A percentile compares a stretch with the other conserved stretches of the same genome.
Conservation (phyloP, 2,888 invertebrate species). For the Ramazzottius varieornatus region DNA sequence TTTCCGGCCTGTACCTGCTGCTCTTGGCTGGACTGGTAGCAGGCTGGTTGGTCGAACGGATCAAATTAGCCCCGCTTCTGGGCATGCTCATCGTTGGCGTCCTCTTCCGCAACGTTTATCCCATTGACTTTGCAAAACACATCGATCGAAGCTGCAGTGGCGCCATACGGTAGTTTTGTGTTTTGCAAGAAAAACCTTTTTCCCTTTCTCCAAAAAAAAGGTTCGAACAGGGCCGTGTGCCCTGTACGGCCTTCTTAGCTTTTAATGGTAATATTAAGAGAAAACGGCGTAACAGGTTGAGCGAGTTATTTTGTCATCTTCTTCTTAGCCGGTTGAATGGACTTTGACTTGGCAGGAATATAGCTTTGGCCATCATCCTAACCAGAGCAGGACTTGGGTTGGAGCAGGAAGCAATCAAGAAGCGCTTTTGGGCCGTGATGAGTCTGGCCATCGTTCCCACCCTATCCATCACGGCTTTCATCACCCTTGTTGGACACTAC, state of each 20-base stretch:
- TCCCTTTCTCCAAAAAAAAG: too few relatives aligned
- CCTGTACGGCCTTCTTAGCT: too few relatives aligned
- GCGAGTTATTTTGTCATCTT: too few relatives aligned
- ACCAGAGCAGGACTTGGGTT: slow-evolving; percentile 11
- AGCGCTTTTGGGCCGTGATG: slow-evolving; percentile 8
- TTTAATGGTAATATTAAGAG: too few relatives aligned
- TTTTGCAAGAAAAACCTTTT: too few relatives aligned
- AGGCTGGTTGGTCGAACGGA: not conserved
- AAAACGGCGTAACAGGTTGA: too few relatives aligned
- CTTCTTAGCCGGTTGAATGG: too few relatives aligned
- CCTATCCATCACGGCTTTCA: slow-evolving; percentile 9
- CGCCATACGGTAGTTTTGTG: not conserved
- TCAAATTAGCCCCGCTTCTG: not conserved
- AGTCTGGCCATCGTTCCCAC: slow-evolving; percentile 11
- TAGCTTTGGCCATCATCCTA: not conserved
- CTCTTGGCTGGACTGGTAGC: not conserved
- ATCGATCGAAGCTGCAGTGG: not conserved
- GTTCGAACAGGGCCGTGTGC: too few relatives aligned
- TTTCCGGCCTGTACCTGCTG: not conserved
- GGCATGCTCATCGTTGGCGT: not conserved
- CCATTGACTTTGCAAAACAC: not conserved
- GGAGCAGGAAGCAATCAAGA: slow-evolving; percentile 8
- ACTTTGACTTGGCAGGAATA: not conserved
- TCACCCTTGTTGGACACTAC: slow-evolving; percentile 8
- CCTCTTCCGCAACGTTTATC: not conserved